Percentiles rank a stretch among this genome's conserved stretches.
phyloP scores from a whole-genome alignment of 2,113 vertebrate genomes.

The Copsychus sechellarum region DNA sequence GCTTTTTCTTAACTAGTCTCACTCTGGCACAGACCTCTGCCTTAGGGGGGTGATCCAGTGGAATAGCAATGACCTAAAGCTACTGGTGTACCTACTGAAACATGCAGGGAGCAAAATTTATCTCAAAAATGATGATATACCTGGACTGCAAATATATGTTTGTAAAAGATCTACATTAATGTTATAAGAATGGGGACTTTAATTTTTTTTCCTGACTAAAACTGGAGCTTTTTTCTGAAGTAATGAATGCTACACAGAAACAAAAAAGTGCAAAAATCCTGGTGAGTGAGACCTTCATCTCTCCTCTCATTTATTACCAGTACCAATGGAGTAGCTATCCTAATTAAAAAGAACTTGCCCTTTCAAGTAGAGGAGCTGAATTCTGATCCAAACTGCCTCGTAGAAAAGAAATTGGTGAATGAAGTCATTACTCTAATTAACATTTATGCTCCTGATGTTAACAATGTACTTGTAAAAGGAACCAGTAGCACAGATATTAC shows the following conservation, averaged over 20 bases:
- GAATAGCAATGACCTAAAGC: constrained; percentile 52
- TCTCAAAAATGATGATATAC: neutral
- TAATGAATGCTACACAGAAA: neutral
- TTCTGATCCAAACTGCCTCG: constrained; percentile 62
- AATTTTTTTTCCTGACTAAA: neutral
- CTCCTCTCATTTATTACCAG: constrained; percentile 39
- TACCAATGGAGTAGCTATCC: constrained; percentile 56
- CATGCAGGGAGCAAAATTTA: neutral
- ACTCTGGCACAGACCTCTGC: constrained; percentile 27
- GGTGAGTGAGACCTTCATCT: neutral
- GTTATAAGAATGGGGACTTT: neutral
- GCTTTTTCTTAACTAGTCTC: constrained; percentile 35
- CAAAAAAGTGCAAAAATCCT: neutral
- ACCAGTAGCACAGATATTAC: constrained; percentile 3
- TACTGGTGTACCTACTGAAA: constrained; percentile 3
- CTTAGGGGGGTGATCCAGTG: neutral
- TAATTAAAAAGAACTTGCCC: constrained; percentile 67
- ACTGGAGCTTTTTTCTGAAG: neutral
- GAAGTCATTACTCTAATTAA: constrained; percentile 73
- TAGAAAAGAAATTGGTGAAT: constrained; percentile 69
- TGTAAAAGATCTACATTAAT: neutral
- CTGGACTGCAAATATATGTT: neutral
- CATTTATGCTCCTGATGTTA: constrained; percentile 56
- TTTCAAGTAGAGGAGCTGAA: constrained; percentile 53
- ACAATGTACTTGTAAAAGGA: constrained; percentile 44